Evolutionary conservation across 1,140 invertebrate genomes (phyloP).

Genomic region (Heterodera carotae): DNA sequence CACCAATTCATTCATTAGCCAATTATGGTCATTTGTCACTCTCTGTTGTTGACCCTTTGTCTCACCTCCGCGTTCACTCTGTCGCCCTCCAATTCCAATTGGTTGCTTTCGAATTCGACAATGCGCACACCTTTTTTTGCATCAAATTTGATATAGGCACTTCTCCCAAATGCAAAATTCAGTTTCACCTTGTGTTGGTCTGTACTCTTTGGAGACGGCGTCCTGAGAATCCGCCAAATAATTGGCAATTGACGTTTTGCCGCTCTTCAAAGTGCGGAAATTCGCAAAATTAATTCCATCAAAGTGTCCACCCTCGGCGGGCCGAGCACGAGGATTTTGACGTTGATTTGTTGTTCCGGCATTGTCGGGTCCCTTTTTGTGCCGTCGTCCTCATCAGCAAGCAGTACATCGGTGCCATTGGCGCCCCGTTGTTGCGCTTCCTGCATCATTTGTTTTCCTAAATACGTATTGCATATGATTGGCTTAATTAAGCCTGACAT

Average conservation of each 20-base stretch:
- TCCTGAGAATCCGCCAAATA: conserved; percentile 74
- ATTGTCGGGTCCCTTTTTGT: conserved; percentile 16
- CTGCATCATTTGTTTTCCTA: neutral
- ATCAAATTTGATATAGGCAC: conserved; percentile 15
- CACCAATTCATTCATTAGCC: too few species aligned
- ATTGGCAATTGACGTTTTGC: conserved; percentile 74
- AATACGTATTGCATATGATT: too few species aligned
- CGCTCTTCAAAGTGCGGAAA: conserved; percentile 69
- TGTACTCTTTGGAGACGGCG: conserved; percentile 71
- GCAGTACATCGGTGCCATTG: conserved; percentile 5
- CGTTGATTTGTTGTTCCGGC: conserved; percentile 32
- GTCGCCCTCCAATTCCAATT: conserved; percentile 69
- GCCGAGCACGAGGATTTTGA: conserved; percentile 54
- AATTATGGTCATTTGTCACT: neutral
- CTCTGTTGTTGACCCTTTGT: neutral
- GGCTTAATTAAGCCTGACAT: too few species aligned
- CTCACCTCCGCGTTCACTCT: conserved; percentile 68
- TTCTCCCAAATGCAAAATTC: too few species aligned
- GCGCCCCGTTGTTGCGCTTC: neutral
- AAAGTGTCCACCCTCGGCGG: conserved; percentile 36
- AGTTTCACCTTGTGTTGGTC: conserved; percentile 72
- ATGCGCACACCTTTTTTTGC: conserved; percentile 68
- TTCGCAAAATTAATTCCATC: conserved; percentile 12
- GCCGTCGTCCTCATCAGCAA: neutral
- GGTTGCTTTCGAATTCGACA: conserved; percentile 73